Base-by-base conservation (phyloP, 2,888 invertebrate species). In the Melanostoma scalare region DNA sequence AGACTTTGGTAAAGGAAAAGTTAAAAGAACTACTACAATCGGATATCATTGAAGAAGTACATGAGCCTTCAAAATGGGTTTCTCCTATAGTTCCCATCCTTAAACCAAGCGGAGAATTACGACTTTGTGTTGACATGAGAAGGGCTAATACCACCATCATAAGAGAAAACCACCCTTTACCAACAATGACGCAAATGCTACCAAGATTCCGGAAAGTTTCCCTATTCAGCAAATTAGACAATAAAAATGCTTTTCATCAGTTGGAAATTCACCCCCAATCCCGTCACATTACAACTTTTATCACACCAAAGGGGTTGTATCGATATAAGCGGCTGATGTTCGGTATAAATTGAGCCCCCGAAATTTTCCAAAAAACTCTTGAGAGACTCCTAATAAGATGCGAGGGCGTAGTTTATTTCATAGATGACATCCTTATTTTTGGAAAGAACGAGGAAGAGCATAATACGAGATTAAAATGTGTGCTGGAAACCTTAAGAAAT, bases 171-270 rank as follows among this genome's bases (percentile, higher is more conserved):
- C 42, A 68, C 30, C 68, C 68, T 10, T 55, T 68, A 31, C 42
- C 68, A 20, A 55, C 68, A 42, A 68, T 56, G 42, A 42, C 55
- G 6, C 30, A 42, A 6, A 42, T 55, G 9, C 42, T 68, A n/a
- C 61, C 73, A 10, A 30, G 50, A 38, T 36, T 73, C 6, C 6
- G 40, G 63, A 77, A 46, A 50, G 84, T 85, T 8, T 74, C 79
- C 46, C 50, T 50, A 31, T 88, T 86, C 31, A 71, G 82, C 6
- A 89, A 88, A 84, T 77, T 89, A 6, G 89, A 90, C 60, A 67
- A 89, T 1, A 87, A 87, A 50, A 85, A 87, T 44, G 90, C 88
- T 1, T 90, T 88, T 79, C 89, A 90, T 84, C 90, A 90, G 77
- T 71, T 90, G 0, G 87, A 88, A 65, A 74, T 90, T 10, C 60